Evolutionary conservation across 2,888 invertebrate genomes (phyloP).

Genomic region (Synanthedon vespiformis): DNA sequence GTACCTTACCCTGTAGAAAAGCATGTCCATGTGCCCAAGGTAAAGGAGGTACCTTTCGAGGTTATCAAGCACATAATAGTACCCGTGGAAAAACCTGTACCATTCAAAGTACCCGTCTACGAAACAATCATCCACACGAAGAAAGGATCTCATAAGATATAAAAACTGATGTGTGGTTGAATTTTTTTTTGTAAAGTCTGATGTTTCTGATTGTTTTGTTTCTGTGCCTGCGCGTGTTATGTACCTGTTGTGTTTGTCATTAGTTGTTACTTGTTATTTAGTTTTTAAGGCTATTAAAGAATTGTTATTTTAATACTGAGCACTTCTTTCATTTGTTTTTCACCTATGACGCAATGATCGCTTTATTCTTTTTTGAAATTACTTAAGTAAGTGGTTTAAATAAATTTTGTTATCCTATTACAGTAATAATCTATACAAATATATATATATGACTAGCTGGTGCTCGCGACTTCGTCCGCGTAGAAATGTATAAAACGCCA

Average conservation of each 20-base stretch:
- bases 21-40: conserved; percentile 73
- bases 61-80: conserved; percentile 77
- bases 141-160: conserved; percentile 64
- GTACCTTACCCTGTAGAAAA: conserved; percentile 79
- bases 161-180: conserved; percentile 9
- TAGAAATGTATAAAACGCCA: no score
- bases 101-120: conserved; percentile 78
- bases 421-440: no score
- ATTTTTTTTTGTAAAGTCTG: conserved; percentile 7
- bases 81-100: conserved; percentile 76
- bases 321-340: neutral
- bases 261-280: conserved; percentile 8
- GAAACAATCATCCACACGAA: conserved; percentile 79
- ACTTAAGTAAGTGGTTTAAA: no score
- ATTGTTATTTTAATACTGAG: neutral
- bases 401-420: no score
- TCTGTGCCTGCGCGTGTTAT: conserved; percentile 14
- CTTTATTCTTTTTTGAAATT: no score
- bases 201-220: conserved; percentile 4
- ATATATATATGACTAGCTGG: no score
- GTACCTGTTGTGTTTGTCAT: conserved; percentile 14
- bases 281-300: conserved; percentile 2
- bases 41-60: conserved; percentile 77
- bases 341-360: no score
- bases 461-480: no score